These are phyloP conservation scores for Cisticola juncidis DNA, from an alignment of 2,113 vertebrate species.

Conservation along the genomic window DNA sequence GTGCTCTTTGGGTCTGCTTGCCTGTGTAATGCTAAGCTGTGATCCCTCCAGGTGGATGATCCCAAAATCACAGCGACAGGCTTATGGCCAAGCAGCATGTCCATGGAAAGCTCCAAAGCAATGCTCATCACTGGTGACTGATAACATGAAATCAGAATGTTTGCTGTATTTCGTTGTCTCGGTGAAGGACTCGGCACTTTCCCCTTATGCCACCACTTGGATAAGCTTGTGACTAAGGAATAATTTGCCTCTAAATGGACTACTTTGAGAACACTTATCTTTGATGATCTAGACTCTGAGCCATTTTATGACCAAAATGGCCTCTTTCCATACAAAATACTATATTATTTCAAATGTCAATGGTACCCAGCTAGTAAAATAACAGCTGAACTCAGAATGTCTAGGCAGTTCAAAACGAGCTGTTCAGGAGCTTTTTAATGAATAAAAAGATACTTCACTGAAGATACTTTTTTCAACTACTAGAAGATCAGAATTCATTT, in stretches of 20 bases:
- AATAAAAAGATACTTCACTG: not conserved
- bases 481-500: not conserved
- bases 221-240: not conserved
- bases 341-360: not conserved
- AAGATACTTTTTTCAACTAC: not conserved
- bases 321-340: not conserved
- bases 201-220: not conserved
- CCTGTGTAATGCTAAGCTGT: not conserved
- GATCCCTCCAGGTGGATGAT: not conserved
- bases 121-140: not conserved
- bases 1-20: not conserved
- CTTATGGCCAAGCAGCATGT: not conserved
- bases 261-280: not conserved
- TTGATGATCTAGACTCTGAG: not conserved
- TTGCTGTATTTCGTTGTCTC: not conserved
- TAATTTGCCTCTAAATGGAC: not conserved
- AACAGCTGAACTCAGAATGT: not conserved
- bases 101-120: not conserved
- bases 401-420: not conserved
- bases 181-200: not conserved
- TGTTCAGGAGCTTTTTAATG: not conserved
- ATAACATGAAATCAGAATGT: not conserved
- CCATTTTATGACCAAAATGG: not conserved
- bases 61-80: not conserved
- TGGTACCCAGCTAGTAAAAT: not conserved